Percentiles rank a stretch among this genome's conserved stretches.
Conservation (phyloP, 2,888 invertebrate species). For the Andrena chrysosceles region DNA sequence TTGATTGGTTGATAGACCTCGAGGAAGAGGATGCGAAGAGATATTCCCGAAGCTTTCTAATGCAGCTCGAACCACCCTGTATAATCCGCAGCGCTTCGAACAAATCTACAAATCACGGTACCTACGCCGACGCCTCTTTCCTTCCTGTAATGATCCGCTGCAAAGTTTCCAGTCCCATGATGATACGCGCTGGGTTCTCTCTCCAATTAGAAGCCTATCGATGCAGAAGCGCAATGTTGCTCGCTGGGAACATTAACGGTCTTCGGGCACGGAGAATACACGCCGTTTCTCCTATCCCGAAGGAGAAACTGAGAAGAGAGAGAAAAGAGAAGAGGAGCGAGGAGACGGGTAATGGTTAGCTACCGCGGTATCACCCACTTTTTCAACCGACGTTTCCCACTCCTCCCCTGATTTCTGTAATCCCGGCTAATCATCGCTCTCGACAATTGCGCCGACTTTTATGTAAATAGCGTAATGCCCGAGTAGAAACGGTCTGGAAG, state of each 20-base stretch:
- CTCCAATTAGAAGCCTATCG: conserved; percentile 29
- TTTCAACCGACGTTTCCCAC: conserved; percentile 32
- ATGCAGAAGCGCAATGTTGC: conserved; percentile 11
- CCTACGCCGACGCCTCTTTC: neutral
- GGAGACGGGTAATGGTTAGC: conserved; percentile 34
- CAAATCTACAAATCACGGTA: conserved; percentile 3
- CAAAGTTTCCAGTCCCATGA: neutral
- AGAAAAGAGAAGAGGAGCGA: neutral
- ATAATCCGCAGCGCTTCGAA: neutral
- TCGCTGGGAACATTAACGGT: conserved; percentile 11
- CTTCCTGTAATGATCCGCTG: neutral
- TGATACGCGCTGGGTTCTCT: conserved; percentile 16
- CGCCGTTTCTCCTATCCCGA: neutral
- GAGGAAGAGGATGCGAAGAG: too few relatives aligned
- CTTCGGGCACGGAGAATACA: neutral
- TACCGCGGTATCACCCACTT: conserved; percentile 39
- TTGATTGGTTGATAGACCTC: too few relatives aligned
- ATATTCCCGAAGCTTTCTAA: neutral
- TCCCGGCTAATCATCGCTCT: conserved; percentile 62
- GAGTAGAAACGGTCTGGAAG: conserved; percentile 15
- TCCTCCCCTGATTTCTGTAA: conserved; percentile 67
- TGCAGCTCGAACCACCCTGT: neutral
- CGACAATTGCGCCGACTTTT: conserved; percentile 67
- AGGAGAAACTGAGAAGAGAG: neutral
- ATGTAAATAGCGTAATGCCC: conserved; percentile 60